Evolutionary conservation across 2,888 invertebrate genomes (phyloP).

Genomic region (Pantelozetes paolii): DNA sequence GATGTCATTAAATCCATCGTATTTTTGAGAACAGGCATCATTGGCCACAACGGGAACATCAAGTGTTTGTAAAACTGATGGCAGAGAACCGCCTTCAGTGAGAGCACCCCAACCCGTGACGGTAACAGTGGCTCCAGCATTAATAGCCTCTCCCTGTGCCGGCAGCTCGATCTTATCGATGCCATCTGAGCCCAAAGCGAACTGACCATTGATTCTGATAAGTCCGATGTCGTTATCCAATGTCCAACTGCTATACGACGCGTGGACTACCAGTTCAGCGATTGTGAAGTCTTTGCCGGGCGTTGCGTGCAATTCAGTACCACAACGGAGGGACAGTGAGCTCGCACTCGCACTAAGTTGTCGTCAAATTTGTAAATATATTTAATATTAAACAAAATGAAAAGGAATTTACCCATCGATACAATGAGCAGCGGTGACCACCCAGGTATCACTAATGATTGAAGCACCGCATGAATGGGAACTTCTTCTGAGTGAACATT

Average conservation of each 20-base stretch:
- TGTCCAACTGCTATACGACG: slow-evolving; percentile 2
- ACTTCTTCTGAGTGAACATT: background rate
- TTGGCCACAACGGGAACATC: background rate
- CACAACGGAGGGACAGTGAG: background rate
- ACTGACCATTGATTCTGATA: background rate
- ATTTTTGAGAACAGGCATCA: background rate
- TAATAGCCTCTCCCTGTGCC: background rate
- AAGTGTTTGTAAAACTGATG: background rate
- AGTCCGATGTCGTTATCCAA: slow-evolving; percentile 31
- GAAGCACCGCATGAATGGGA: slow-evolving; percentile 30
- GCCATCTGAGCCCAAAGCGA: background rate
- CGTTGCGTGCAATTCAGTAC: background rate
- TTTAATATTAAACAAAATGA: background rate
- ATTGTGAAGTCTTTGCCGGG: slow-evolving; percentile 1
- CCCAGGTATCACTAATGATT: slow-evolving; percentile 17
- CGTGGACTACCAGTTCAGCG: background rate
- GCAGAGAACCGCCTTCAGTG: background rate
- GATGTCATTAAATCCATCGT: background rate
- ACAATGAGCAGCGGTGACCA: slow-evolving; percentile 34
- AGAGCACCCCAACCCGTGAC: slow-evolving; percentile 28
- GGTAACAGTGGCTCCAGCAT: background rate
- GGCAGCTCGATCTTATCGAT: background rate
- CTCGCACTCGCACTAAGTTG: background rate
- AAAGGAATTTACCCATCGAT: slow-evolving; percentile 16
- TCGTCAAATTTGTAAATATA: background rate